These are phyloP conservation scores for Corydoras maculifer DNA, from an alignment of 2,113 vertebrate genomes.

Conservation along the genomic window DNA sequence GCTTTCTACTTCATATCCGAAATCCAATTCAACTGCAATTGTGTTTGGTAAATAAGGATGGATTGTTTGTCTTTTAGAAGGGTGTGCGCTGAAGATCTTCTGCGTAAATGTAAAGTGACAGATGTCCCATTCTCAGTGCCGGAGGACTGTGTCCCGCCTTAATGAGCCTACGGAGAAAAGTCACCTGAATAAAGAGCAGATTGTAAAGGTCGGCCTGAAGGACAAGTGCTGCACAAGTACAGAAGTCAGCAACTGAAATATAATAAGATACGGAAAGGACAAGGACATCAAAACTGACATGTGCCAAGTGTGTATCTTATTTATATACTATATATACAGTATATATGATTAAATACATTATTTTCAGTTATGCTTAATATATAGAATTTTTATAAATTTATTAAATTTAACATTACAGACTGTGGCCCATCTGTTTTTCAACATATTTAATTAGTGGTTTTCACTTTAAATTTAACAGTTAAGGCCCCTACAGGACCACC, in stretches of 20 bases:
- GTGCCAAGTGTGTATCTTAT: no score
- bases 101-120: slow-evolving; percentile 65
- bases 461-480: no score
- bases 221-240: slow-evolving; percentile 28
- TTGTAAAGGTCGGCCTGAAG: slow-evolving; percentile 44
- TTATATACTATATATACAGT: no score
- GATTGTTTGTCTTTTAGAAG: slow-evolving; percentile 63
- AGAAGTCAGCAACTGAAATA: slow-evolving; percentile 4
- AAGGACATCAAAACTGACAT: not conserved
- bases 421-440: no score
- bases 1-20: slow-evolving; percentile 56
- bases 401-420: no score
- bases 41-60: slow-evolving; percentile 65
- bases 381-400: no score
- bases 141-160: slow-evolving; percentile 41
- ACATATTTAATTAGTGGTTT: no score
- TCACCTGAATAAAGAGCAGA: slow-evolving; percentile 45
- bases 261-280: not conserved
- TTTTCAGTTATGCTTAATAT: no score
- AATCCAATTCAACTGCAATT: slow-evolving; percentile 66
- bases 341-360: no score
- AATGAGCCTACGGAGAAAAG: slow-evolving; percentile 49
- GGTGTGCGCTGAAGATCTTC: slow-evolving; percentile 51
- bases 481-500: no score
- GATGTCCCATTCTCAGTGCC: slow-evolving; percentile 43